phyloP scores from a whole-genome alignment of 2,797 vertebrate genomes.

The Zalophus californianus region DNA sequence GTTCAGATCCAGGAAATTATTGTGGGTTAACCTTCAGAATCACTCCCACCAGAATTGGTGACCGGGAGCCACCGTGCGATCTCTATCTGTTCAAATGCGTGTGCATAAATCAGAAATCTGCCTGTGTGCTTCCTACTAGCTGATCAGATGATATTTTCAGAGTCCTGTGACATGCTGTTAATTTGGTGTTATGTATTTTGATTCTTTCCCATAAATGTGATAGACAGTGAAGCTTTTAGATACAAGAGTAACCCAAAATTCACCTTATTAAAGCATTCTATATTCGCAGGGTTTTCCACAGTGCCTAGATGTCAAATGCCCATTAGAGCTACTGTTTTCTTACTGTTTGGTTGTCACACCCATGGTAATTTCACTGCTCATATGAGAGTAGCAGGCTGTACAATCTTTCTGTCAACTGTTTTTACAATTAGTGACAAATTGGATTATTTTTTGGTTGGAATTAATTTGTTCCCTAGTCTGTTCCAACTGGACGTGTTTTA shows the following conservation, averaged over 20 bases:
- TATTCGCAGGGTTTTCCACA: constrained; percentile 43
- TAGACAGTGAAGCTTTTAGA: constrained; percentile 4
- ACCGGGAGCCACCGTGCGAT: not conserved
- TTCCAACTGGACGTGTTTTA: constrained; percentile 50
- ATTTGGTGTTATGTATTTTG: not conserved
- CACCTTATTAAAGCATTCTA: not conserved
- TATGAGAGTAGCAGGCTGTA: not conserved
- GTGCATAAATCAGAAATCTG: not conserved
- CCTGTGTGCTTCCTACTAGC: not conserved
- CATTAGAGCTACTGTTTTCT: constrained; percentile 30
- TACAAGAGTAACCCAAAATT: not conserved
- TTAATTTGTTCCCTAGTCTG: constrained; percentile 49
- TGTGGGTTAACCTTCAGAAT: not conserved
- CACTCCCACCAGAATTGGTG: not conserved
- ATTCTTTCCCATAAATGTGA: not conserved
- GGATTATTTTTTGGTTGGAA: constrained; percentile 30
- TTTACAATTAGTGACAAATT: constrained; percentile 67
- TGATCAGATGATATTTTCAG: not conserved
- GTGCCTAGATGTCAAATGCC: constrained; percentile 25
- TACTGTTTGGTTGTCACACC: not conserved
- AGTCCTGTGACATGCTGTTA: not conserved
- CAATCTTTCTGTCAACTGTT: constrained; percentile 49
- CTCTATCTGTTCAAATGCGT: not conserved
- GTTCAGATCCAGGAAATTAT: not conserved
- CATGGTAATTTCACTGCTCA: constrained; percentile 39